A percentile compares a stretch with the other conserved stretches of the same genome.
These are phyloP conservation scores for Diarsia brunnea DNA, from an alignment of 2,888 invertebrate genomes.

Conservation along the genomic window DNA sequence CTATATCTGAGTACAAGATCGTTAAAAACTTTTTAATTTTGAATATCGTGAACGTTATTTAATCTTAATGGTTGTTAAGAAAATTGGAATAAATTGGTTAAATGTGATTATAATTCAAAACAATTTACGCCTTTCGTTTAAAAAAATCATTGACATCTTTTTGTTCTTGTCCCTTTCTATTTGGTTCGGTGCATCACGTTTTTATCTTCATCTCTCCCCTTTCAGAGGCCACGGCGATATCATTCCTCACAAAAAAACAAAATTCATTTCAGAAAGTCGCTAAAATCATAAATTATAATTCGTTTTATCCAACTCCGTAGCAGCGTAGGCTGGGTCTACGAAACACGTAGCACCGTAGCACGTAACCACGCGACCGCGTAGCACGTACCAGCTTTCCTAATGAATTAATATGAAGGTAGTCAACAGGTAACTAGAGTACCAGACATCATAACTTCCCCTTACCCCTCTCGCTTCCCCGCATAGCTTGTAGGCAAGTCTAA, in stretches of 20 bases:
- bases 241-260: too few species aligned
- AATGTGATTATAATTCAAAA: not conserved
- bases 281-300: not conserved
- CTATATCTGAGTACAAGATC: not conserved
- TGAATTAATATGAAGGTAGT: slow-evolving; percentile 28
- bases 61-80: not conserved
- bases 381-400: slow-evolving; percentile 25
- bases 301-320: not conserved
- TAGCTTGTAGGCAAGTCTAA: not conserved
- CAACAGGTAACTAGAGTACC: slow-evolving; percentile 25
- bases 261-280: not conserved
- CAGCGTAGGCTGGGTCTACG: slow-evolving; percentile 15
- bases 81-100: not conserved
- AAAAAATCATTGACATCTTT: too few species aligned
- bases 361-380: slow-evolving; percentile 28
- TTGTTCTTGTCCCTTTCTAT: too few species aligned
- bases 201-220: too few species aligned
- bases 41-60: not conserved
- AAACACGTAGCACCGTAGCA: slow-evolving; percentile 38
- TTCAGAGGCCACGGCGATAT: too few species aligned
- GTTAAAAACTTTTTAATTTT: slow-evolving; percentile 5
- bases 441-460: not conserved
- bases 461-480: too few species aligned
- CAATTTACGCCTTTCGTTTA: not conserved
- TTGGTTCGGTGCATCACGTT: too few species aligned